These are phyloP conservation scores for Diplogasteroides magnus DNA, from an alignment of 1,140 invertebrate species.

Conservation along the genomic window DNA sequence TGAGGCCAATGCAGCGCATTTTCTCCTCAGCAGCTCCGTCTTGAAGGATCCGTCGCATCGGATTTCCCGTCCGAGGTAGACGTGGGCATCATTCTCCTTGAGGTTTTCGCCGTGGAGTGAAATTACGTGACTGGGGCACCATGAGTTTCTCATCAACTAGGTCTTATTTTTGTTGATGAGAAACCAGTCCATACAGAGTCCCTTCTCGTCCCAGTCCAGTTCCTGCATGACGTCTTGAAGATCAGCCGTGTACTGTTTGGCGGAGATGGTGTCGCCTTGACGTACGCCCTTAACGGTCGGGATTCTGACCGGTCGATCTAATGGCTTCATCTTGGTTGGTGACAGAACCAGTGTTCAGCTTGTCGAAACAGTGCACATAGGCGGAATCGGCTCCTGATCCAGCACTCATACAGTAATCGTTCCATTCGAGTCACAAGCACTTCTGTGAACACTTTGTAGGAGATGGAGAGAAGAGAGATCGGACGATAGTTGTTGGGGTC, in stretches of 20 bases:
- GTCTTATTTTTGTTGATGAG: not conserved
- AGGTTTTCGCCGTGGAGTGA: not conserved
- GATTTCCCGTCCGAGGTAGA: not conserved
- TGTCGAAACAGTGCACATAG: not conserved
- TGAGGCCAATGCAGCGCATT: not conserved
- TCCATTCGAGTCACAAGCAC: not conserved
- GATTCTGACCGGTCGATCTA: not conserved
- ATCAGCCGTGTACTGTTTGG: not conserved
- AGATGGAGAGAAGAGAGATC: constrained; percentile 8
- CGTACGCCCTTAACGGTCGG: not conserved
- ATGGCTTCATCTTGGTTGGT: not conserved
- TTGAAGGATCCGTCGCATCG: not conserved
- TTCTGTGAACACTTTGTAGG: constrained; percentile 9
- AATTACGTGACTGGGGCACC: not conserved
- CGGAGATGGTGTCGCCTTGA: not conserved
- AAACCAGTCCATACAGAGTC: not conserved
- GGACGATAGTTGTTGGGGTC: constrained; percentile 12
- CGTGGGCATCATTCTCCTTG: not conserved
- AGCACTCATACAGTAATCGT: not conserved
- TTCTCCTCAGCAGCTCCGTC: not conserved
- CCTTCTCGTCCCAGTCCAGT: not conserved
- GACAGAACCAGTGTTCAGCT: not conserved
- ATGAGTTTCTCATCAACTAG: not conserved
- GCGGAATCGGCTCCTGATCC: not conserved
- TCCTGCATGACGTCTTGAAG: not conserved